Base-by-base conservation (phyloP, 2,797 vertebrate species). In the Loris lydekkerianus region DNA sequence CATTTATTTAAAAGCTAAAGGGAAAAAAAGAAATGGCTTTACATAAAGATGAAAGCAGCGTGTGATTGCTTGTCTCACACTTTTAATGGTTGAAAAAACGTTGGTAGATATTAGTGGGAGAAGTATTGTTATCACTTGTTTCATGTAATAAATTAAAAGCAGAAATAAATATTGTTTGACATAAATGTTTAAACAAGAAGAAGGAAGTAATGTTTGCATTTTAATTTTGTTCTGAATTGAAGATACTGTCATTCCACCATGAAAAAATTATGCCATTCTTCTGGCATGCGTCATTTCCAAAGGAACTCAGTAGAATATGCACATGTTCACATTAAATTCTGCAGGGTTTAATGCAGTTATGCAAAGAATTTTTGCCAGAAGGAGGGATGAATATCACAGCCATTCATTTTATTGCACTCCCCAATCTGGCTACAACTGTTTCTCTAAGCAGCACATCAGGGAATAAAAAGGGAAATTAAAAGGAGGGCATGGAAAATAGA, bases 401-500 rank as follows among this genome's bases (percentile, higher is more conserved):
- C 61, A 75, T 96, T 96, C 29, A 86, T 80, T 96, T 96, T 87
- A 83, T 53, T 83, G 77, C 40, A 13, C 53, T 88, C 27, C 89
- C 56, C 93, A 95, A n/a, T 93, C 85, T 86, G 73, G 2, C 89
- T 90, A 25, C 77, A 77, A 93, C 49, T 88, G 58, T 95, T 97
- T 92, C 58, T 34, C 72, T 60, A 75, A 92, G 56, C 43, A 93
- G 85, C 49, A 91, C 37, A 60, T 60, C 43, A 72, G 56, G 84
- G 89, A 89, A 91, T 94, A 89, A 85, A 96, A 96, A 94, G 72
- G 27, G 27, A 86, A 87, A 93, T 94, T 85, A 91, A 95, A 92
- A 96, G 21, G 56, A 65, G 13, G 69, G 46, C 23, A 21, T 76
- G 58, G 29, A 67, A 72, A 76, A 77, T 58, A 76, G 17, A 61